Evolutionary conservation across 2,888 invertebrate species (phyloP).

Genomic region (Melieria crassipennis): DNA sequence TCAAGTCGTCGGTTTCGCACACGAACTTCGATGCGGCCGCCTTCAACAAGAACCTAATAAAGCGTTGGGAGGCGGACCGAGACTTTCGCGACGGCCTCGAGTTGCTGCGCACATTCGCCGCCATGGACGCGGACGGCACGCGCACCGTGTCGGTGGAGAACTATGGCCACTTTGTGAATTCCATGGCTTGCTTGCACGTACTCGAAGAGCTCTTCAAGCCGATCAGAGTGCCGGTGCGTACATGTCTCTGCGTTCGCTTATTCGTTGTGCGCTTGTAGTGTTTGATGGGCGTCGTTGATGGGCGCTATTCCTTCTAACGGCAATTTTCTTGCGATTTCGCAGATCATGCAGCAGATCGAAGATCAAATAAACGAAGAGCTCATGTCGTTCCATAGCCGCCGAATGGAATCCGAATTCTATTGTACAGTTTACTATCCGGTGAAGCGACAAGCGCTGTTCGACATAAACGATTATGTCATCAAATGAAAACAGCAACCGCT

Average conservation of each 20-base stretch:
- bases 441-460: constrained; percentile 42
- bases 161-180: constrained; percentile 56
- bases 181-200: constrained; percentile 51
- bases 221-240: constrained; percentile 48
- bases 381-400: constrained; percentile 52
- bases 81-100: constrained; percentile 54
- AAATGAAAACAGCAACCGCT: no score
- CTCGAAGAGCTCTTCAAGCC: constrained; percentile 54
- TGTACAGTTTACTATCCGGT: constrained; percentile 61
- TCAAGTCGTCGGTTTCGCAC: constrained; percentile 41
- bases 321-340: constrained; percentile 18
- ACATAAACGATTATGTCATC: constrained; percentile 13
- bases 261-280: not conserved
- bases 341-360: constrained; percentile 54
- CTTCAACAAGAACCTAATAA: constrained; percentile 44
- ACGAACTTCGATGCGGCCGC: constrained; percentile 22
- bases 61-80: constrained; percentile 50
- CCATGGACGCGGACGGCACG: constrained; percentile 16
- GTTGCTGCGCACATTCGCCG: constrained; percentile 46
- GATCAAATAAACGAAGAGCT: constrained; percentile 54
- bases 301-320: not conserved
- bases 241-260: not conserved
- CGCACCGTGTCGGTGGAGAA: constrained; percentile 38
- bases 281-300: constrained; percentile 4
- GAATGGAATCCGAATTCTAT: constrained; percentile 57